A percentile compares a stretch with the other conserved stretches of the same genome.
Evolutionary conservation across 2,888 invertebrate genomes (phyloP).

Genomic region (Hoplodrina ambigua): DNA sequence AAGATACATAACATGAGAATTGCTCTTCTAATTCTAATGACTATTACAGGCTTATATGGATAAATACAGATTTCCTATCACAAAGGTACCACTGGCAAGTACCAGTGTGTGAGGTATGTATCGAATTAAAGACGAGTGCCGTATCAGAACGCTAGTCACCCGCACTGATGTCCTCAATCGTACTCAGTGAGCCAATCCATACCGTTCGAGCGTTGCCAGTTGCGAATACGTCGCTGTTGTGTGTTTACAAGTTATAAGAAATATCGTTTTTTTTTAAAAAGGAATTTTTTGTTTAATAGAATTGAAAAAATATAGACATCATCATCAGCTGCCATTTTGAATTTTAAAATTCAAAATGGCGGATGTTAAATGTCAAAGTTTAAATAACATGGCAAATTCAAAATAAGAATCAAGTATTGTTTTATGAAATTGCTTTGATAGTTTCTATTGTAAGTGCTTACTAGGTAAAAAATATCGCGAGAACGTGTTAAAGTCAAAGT

Average conservation of each 20-base stretch:
- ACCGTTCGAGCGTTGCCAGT: slow-evolving; percentile 73
- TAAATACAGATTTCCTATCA: background rate
- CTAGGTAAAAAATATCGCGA: too few species aligned
- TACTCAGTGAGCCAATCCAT: slow-evolving; percentile 75
- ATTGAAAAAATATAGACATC: too few species aligned
- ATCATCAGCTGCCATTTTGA: slow-evolving; percentile 19
- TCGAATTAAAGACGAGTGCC: slow-evolving; percentile 35
- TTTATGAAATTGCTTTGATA: too few species aligned
- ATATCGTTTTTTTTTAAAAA: background rate
- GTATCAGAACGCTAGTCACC: slow-evolving; percentile 39
- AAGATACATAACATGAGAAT: too few species aligned
- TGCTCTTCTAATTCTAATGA: too few species aligned
- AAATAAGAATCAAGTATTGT: too few species aligned
- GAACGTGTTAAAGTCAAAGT: too few species aligned
- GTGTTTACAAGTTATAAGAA: slow-evolving; percentile 49
- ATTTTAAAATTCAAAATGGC: background rate
- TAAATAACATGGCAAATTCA: too few species aligned
- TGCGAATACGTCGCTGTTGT: slow-evolving; percentile 71
- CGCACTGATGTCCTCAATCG: slow-evolving; percentile 72
- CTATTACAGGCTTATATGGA: too few species aligned
- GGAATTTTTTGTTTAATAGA: too few species aligned
- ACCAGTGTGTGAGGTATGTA: slow-evolving; percentile 14
- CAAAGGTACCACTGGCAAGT: background rate
- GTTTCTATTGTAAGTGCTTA: too few species aligned
- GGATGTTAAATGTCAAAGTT: too few species aligned